These are phyloP conservation scores for Enteromius thamalakanensis DNA, from an alignment of 2,797 vertebrate species.

Conservation along the genomic window DNA sequence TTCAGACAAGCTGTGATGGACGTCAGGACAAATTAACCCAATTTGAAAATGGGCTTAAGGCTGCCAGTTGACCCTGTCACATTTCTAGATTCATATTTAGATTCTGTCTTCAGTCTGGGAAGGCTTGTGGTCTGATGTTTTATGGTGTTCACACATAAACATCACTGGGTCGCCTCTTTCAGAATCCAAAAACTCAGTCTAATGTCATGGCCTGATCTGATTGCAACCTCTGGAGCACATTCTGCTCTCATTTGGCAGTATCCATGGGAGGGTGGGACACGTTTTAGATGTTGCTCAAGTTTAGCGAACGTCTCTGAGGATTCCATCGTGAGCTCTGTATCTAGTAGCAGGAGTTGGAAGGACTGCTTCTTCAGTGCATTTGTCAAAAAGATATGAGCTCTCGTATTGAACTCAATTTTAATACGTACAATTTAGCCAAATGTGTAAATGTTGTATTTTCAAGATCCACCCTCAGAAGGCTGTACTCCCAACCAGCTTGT, in stretches of 20 bases:
- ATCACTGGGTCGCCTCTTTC: constrained; percentile 1
- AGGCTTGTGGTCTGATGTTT: not conserved
- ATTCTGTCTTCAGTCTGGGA: constrained; percentile 21
- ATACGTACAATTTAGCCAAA: too few relatives aligned
- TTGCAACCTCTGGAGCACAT: constrained; percentile 38
- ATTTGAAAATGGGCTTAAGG: not conserved
- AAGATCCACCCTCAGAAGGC: not conserved
- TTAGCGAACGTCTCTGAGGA: constrained; percentile 17
- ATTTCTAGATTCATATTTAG: constrained; percentile 28
- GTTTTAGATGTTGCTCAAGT: constrained; percentile 39
- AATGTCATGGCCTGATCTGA: constrained; percentile 34
- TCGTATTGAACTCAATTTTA: not conserved
- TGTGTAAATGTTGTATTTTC: not conserved
- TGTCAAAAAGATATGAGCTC: constrained; percentile 2
- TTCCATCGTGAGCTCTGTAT: constrained; percentile 3
- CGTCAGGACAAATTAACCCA: not conserved
- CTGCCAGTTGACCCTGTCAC: constrained; percentile 17
- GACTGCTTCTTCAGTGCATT: not conserved
- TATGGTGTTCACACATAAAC: constrained; percentile 16
- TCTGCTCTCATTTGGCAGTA: constrained; percentile 34
- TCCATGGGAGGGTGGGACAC: constrained; percentile 15
- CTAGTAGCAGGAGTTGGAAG: not conserved
- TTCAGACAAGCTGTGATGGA: not conserved
- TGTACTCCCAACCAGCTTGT: not conserved
- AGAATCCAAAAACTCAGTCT: not conserved